Percentiles rank a stretch among this genome's conserved stretches.
Conservation (phyloP, 2,888 invertebrate genomes). For the Acronicta psi region DNA sequence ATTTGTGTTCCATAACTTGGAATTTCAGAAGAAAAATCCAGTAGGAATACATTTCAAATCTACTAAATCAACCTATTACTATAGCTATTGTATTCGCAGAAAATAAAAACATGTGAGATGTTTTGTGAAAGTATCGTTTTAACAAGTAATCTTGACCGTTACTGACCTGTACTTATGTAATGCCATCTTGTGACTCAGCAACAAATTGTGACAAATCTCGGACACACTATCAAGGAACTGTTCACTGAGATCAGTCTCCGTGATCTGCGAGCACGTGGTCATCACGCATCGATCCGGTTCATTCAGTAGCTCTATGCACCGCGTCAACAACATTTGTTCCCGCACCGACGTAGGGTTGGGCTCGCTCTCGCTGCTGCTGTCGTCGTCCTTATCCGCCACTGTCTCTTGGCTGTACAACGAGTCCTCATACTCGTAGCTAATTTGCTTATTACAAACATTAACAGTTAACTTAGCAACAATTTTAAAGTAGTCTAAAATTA, state of each 20-base stretch:
- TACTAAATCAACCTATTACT: too few relatives aligned
- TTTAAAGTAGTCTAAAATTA: slow-evolving; percentile 79
- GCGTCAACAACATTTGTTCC: slow-evolving; percentile 84
- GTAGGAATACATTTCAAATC: too few relatives aligned
- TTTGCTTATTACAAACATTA: slow-evolving; percentile 83
- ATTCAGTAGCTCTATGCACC: slow-evolving; percentile 91
- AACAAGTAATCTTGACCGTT: neutral
- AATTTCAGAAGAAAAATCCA: too few relatives aligned
- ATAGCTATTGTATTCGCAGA: too few relatives aligned
- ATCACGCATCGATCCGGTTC: slow-evolving; percentile 84
- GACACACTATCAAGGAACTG: slow-evolving; percentile 91
- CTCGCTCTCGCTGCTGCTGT: slow-evolving; percentile 89
- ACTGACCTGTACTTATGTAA: slow-evolving; percentile 95
- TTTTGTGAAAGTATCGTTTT: neutral
- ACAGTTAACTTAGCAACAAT: slow-evolving; percentile 81
- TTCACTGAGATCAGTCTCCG: slow-evolving; percentile 85
- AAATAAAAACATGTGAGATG: too few relatives aligned
- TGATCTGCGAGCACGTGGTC: slow-evolving; percentile 82
- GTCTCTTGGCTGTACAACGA: slow-evolving; percentile 84
- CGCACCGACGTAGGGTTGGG: slow-evolving; percentile 82
- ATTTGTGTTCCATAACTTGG: too few relatives aligned
- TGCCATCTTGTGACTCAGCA: slow-evolving; percentile 94
- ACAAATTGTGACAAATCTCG: slow-evolving; percentile 94
- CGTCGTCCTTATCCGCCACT: slow-evolving; percentile 87
- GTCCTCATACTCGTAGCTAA: slow-evolving; percentile 81